Evolutionary conservation across 2,797 vertebrate species (phyloP), one percentile per base, ranked within the genome.

Genomic region (Bufotes viridis): DNA sequence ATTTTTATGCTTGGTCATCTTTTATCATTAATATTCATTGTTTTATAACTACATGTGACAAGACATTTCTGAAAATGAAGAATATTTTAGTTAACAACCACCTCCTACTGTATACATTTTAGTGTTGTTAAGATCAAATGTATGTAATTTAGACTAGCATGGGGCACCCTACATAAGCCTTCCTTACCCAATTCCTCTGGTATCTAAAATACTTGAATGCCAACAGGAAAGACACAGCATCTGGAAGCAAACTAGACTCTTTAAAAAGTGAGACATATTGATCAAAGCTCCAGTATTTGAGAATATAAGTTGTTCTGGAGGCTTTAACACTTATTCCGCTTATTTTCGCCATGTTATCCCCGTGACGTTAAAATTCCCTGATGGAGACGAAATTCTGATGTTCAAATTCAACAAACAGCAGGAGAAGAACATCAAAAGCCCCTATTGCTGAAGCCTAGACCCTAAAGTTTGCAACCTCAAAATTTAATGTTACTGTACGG

Each of bases 321-420:
- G 26, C 49, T 87, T n/a, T 61, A 78, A 57, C 51, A 57, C 67
- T 87, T 78, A 78, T 83, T 57, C 57, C 55, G 60, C 13, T 53
- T 53, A 76, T 78, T 81, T 75, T 81, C 34, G n/a, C 34, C 75
- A 26, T 65, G 9, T 72, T 83, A 72, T 55, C 17, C 74, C 61
- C 24, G 10, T 57, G 60, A 87, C 67, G 42, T 65, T 53, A 74
- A 76, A 87, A 69, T 78, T 61, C 24, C 72, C 34, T 53, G 26
- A 69, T 15, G 60, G 53, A 83, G 60, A 57, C 81, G 57, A 67
- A 78, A 83, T 58, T 57, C 61, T 76, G 63, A 76, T 87, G 72
- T 67, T 87, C 51, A 58, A 42, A 82, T 53, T 83, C 26, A 87
- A 83, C 24, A 87, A 87, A 83, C 87, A 87, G 87, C 74, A 78